Evolutionary conservation across 2,797 vertebrate genomes (phyloP), one percentile per base, ranked within the genome.

Genomic region (Pseudochirops cupreus): DNA sequence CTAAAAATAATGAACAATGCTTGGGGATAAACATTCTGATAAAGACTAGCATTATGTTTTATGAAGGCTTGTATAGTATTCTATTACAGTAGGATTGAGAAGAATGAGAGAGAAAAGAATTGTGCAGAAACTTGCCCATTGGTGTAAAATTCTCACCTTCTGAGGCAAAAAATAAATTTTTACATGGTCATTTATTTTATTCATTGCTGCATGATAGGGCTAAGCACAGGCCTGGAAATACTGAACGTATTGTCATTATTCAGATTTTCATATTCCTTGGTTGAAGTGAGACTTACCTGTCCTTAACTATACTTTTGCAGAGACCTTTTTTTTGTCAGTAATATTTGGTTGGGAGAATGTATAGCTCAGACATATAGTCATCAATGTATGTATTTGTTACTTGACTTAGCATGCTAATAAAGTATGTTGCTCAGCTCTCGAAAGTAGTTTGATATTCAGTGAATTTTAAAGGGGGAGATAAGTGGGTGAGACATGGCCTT

Each of bases 121-220:
- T 93, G 31, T 82, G 21, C 29, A 94, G 52, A 96, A 94, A 93
- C 7, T 31, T 94, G 53, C 54, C 7, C 67, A 82, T 24, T 82
- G 18, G 18, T 39, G 18, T 46, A 39, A 46, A 46, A 82, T 82
- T 82, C 18, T 82, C 21, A 46, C 18, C n/a, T 82, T 24, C 67
- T 10, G 24, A 87, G 74, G 21, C 39, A 87, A 82, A 82, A 54
- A 82, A 82, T 82, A 82, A 24, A 6, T 46, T 26, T 46, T 87
- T 26, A 24, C 24, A 50, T 87, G 21, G 39, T 46, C 21, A 46
- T 39, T 74, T 74, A 39, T 74, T 82, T 82, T 11, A 82, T 82
- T 82, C 67, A 82, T 46, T 26, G 39, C 39, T 82, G 21, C 21
- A 82, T 82, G 39, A 46, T 24, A 46, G 9, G 74, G 21, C 39